These are phyloP conservation scores for Drosophila anceps DNA, from an alignment of 2,888 invertebrate species.

Conservation along the genomic window DNA sequence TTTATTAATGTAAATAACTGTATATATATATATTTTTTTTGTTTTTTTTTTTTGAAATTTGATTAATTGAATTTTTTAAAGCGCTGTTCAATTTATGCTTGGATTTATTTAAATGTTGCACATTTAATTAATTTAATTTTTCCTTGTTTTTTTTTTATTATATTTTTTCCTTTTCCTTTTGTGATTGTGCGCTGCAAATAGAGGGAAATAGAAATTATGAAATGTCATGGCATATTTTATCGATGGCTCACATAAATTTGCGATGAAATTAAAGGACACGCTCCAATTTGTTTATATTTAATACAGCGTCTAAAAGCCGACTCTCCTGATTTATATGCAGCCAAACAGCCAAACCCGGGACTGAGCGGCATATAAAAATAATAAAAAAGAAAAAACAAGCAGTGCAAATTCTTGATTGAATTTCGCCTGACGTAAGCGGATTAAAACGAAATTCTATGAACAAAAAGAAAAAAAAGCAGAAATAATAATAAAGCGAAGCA, in stretches of 20 bases:
- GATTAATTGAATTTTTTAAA: slow-evolving; percentile 32
- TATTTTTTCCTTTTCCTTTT: not conserved
- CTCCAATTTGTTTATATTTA: slow-evolving; percentile 48
- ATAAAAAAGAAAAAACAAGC: slow-evolving; percentile 25
- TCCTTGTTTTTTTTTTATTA: not conserved
- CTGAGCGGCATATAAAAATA: not conserved
- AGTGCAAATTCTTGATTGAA: slow-evolving; percentile 72
- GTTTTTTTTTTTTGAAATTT: slow-evolving; percentile 12
- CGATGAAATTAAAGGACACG: slow-evolving; percentile 42
- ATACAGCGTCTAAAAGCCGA: slow-evolving; percentile 47
- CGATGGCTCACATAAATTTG: slow-evolving; percentile 49
- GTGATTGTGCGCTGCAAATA: slow-evolving; percentile 45
- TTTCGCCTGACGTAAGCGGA: slow-evolving; percentile 76
- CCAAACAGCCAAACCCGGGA: not conserved
- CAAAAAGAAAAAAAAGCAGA: slow-evolving; percentile 21
- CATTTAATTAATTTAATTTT: slow-evolving; percentile 43
- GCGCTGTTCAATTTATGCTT: slow-evolving; percentile 27
- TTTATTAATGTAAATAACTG: not conserved
- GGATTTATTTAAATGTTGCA: slow-evolving; percentile 32
- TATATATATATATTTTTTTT: not conserved
- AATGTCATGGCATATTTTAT: slow-evolving; percentile 47
- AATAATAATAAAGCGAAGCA: slow-evolving; percentile 60
- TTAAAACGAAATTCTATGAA: slow-evolving; percentile 69
- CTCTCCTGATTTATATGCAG: slow-evolving; percentile 55
- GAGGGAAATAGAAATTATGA: slow-evolving; percentile 43